These are phyloP conservation scores for Chrysogorgia sp. DNA, from an alignment of 92 coral and sea anemone genomes.

Conservation along the genomic window DNA sequence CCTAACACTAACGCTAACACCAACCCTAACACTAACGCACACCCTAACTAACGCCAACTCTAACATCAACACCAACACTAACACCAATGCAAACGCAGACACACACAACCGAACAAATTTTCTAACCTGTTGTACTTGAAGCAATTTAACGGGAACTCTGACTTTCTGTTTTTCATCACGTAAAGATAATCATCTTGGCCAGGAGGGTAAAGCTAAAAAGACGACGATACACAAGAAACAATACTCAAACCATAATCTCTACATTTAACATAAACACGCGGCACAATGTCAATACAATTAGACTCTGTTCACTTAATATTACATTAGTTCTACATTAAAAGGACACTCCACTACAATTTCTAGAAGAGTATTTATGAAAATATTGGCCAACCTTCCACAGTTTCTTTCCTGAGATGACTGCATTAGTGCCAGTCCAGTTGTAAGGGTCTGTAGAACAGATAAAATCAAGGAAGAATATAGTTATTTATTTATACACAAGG, in stretches of 20 bases:
- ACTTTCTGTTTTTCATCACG: slow-evolving; percentile 58
- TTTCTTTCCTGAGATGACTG: slow-evolving; percentile 82
- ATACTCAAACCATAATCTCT: no score
- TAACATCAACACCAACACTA: no score
- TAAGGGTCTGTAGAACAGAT: slow-evolving; percentile 87
- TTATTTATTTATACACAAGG: neutral
- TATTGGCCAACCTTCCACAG: slow-evolving; percentile 78
- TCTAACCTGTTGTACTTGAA: slow-evolving; percentile 83
- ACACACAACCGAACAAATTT: neutral
- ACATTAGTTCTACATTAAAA: no score
- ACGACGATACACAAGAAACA: no score
- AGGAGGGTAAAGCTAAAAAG: slow-evolving; percentile 73
- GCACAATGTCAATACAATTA: no score
- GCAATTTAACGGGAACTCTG: slow-evolving; percentile 83
- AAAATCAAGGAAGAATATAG: neutral
- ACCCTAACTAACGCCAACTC: no score
- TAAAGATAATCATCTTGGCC: slow-evolving; percentile 83
- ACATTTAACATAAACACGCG: no score
- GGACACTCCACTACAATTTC: neutral
- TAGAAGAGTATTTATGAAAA: neutral
- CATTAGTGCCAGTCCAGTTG: slow-evolving; percentile 97
- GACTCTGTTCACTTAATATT: no score
- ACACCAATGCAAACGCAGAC: no score
- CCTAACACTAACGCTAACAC: no score
- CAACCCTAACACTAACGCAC: no score